A percentile compares a stretch with the other conserved stretches of the same genome.
These are phyloP conservation scores for Sitodiplosis mosellana DNA, from an alignment of 1,140 invertebrate genomes.

Conservation along the genomic window DNA sequence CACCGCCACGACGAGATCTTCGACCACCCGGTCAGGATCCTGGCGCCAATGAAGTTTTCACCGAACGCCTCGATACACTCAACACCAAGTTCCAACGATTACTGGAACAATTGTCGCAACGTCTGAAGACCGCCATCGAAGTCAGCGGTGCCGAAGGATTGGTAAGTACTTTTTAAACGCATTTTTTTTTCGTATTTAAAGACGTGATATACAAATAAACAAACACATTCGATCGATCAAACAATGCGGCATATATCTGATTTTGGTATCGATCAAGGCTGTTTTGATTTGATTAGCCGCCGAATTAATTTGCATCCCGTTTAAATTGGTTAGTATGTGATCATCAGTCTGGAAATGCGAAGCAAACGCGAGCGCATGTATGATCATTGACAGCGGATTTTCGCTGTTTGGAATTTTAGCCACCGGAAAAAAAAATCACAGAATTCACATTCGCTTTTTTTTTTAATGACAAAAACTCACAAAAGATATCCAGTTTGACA, in stretches of 20 bases:
- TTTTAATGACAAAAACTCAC: no score
- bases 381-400: no score
- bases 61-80: slow-evolving; percentile 61
- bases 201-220: not conserved
- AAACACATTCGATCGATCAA: not conserved
- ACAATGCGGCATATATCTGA: not conserved
- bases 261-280: no score
- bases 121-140: slow-evolving; percentile 29
- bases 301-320: no score
- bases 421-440: no score
- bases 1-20: slow-evolving; percentile 22
- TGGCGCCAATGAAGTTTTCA: slow-evolving; percentile 57
- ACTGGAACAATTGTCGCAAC: slow-evolving; percentile 49
- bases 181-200: not conserved
- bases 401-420: no score
- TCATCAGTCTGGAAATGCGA: no score
- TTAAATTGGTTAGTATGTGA: no score
- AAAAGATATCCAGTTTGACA: no score
- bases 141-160: slow-evolving; percentile 29
- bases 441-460: no score
- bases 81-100: slow-evolving; percentile 65
- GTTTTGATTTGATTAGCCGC: no score
- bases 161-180: slow-evolving; percentile 31
- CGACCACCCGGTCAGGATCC: slow-evolving; percentile 20
- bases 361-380: no score